Evolutionary conservation across 2,888 invertebrate genomes (phyloP).

Genomic region (Orchesella flavescens): DNA sequence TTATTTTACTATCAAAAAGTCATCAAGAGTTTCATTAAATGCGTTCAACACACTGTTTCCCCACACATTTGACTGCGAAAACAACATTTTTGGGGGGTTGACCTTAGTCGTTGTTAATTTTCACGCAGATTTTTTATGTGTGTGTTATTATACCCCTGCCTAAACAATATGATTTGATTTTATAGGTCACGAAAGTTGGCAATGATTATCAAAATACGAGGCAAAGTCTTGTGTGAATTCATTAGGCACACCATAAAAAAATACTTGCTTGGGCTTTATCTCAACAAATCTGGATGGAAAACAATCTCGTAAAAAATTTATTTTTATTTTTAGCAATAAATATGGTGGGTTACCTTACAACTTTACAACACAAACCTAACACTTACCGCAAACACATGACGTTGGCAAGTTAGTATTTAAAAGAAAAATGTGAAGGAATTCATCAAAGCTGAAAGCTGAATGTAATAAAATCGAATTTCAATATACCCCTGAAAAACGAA

Average conservation of each 20-base stretch:
- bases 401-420: not conserved
- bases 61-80: slow-evolving; percentile 19
- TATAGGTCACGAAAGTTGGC: too few relatives aligned
- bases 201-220: too few relatives aligned
- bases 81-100: slow-evolving; percentile 34
- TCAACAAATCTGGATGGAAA: slow-evolving; percentile 30
- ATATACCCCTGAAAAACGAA: too few relatives aligned
- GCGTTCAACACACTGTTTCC: slow-evolving; percentile 10
- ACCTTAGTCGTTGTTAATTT: slow-evolving; percentile 37
- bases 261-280: not conserved
- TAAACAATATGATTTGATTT: too few relatives aligned
- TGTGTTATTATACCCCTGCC: not conserved
- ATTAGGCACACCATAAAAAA: too few relatives aligned
- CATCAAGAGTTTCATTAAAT: slow-evolving; percentile 49
- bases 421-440: too few relatives aligned
- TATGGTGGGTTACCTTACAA: too few relatives aligned
- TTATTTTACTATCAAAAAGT: slow-evolving; percentile 35
- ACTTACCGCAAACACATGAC: slow-evolving; percentile 8
- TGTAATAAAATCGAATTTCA: too few relatives aligned
- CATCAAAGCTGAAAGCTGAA: too few relatives aligned
- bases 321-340: slow-evolving; percentile 18
- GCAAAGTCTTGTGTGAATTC: too few relatives aligned
- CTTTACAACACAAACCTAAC: too few relatives aligned
- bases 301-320: slow-evolving; percentile 37
- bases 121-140: slow-evolving; percentile 4